Evolutionary conservation across 2,888 invertebrate genomes (phyloP), one percentile per base, ranked within the genome.

Genomic region (Agrypnus murinus): DNA sequence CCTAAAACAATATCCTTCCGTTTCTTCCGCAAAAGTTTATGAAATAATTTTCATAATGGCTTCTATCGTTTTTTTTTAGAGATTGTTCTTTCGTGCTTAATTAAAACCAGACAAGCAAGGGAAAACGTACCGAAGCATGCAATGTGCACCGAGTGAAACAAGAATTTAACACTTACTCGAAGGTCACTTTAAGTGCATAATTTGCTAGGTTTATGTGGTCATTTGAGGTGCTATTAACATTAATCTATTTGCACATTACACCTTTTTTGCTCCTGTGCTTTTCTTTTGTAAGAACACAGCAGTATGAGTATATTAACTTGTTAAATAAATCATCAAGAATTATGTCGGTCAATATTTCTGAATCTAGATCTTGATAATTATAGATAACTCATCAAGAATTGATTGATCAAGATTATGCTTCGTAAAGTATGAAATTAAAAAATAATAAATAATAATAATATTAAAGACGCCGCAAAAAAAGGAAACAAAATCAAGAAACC

Each of bases 91-190:
- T 32, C 9, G 10, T 17, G 34, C 12, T 55, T 50, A n/a, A 31
- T 12, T 32, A 12, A 15, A 43, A 32, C 31, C 31, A 5, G 12
- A 43, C 58, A 59, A 40, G 59, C 17, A 40, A 43, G 43, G 25
- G 32, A 38, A 53, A 32, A 15, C 14, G 25, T 14, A 65, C 9
- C 65, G 17, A 45, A 57, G 36, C 65, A n/a, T 65, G 57, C n/a
- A 65, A 36, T 32, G 65, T 38, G 55, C 57, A 55, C 43, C 17
- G 34, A 45, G 57, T 45, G 57, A 57, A 65, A 57, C 57, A 65
- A 57, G 65, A 65, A 65, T 65, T 65, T 65, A 65, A 65, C 55
- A 65, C 65, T 57, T 65, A 57, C 65, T 32, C 32, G 57, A 65
- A 65, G 65, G 65, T 65, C 57, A 45, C 9, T n/a, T 50, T 65